A percentile compares a stretch with the other conserved stretches of the same genome.
phyloP scores from a whole-genome alignment of 1,140 invertebrate genomes.

The Lasaia peninsularis region DNA sequence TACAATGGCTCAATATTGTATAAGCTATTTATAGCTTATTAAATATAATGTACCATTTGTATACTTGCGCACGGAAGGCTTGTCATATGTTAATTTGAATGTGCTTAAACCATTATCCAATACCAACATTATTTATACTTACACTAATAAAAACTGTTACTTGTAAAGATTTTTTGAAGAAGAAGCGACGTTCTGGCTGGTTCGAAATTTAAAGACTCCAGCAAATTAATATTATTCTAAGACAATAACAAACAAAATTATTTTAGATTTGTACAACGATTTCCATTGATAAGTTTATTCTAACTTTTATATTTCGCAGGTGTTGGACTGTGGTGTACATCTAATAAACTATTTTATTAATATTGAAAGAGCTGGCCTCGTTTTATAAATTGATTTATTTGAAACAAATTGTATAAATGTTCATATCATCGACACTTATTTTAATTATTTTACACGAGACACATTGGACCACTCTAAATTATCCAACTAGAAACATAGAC shows the following conservation, averaged over 20 bases:
- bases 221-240: conserved; percentile 40
- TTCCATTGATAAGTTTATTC: conserved; percentile 26
- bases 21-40: conserved; percentile 72
- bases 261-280: conserved; percentile 36
- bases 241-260: conserved; percentile 59
- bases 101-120: conserved; percentile 52
- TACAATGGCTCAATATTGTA: conserved; percentile 72
- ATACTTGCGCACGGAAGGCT: conserved; percentile 29
- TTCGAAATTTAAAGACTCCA: background rate
- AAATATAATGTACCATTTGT: conserved; percentile 52
- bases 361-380: conserved; percentile 46
- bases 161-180: conserved; percentile 24
- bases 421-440: background rate
- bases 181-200: background rate
- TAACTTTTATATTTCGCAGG: conserved; percentile 29
- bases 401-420: conserved; percentile 27
- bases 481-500: background rate
- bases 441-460: background rate
- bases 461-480: conserved; percentile 1
- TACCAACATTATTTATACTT: conserved; percentile 44
- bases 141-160: conserved; percentile 33
- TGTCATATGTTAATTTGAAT: conserved; percentile 2
- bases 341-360: conserved; percentile 29
- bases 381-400: conserved; percentile 33
- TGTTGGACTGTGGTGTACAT: conserved; percentile 53